Evolutionary conservation across 2,113 vertebrate genomes (phyloP).

Genomic region (Callionymus lyra): DNA sequence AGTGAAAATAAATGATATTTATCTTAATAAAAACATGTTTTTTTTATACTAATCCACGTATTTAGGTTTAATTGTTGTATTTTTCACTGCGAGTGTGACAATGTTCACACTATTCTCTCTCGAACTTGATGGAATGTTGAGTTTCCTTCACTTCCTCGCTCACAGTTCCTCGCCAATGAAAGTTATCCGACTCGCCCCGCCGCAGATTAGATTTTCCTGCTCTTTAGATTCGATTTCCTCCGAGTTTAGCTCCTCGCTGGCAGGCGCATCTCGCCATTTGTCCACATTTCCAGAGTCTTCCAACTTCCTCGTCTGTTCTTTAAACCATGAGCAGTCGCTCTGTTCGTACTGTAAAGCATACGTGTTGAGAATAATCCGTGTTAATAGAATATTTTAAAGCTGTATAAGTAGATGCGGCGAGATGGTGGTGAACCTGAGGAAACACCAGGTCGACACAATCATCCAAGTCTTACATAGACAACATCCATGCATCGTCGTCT

Average conservation of each 20-base stretch:
- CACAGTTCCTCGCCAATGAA: slow-evolving; percentile 11
- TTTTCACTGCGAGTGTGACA: too few species aligned
- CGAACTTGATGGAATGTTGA: slow-evolving; percentile 5
- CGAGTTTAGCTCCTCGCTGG: slow-evolving; percentile 19
- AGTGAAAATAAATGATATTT: too few species aligned
- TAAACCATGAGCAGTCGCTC: slow-evolving; percentile 13
- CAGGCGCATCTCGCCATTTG: slow-evolving; percentile 24
- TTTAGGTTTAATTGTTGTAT: too few species aligned
- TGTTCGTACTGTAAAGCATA: not conserved
- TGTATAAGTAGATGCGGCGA: too few species aligned
- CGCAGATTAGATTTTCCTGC: slow-evolving; percentile 28
- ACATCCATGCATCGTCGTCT: slow-evolving; percentile 31
- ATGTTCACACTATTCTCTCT: too few species aligned
- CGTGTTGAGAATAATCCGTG: too few species aligned
- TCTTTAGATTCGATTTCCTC: slow-evolving; percentile 29
- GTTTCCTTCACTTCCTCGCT: slow-evolving; percentile 9
- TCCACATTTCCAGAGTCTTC: slow-evolving; percentile 24
- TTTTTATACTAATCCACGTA: too few species aligned
- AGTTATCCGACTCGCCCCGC: slow-evolving; percentile 13
- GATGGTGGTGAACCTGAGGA: too few species aligned
- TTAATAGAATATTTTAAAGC: too few species aligned
- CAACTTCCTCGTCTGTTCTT: slow-evolving; percentile 21
- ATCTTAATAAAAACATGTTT: too few species aligned
- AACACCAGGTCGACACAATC: too few species aligned
- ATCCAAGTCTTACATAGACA: too few species aligned